Base-by-base conservation (phyloP, 2,113 vertebrate genomes). In the Etheostoma spectabile region DNA sequence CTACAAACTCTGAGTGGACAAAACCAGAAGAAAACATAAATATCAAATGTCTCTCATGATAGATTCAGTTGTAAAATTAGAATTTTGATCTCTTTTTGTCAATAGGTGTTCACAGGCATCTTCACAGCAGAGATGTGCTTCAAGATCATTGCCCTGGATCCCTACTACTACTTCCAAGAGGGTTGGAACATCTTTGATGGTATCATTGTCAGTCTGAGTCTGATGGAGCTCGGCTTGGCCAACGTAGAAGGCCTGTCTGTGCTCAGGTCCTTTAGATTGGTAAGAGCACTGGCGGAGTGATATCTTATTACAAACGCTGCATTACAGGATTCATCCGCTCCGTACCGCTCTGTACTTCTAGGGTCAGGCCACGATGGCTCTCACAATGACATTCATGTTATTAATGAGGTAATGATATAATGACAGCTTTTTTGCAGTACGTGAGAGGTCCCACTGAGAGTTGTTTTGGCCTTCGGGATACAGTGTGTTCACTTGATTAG, bases 141-240 rank as follows among this genome's bases (percentile, higher is more conserved):
- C 74, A 99, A 99, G 91, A 95, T 99, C 86, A 97, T 99, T 56
- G 98, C 98, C 16, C 95, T 98, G 93, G 96, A 99, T 91, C 98
- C 98, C 4, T 99, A 99, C 82, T 99, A 99, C 85, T 99, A 99
- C 92, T 99, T 99, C 88, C 98, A 99, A 92, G 96, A 98, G 71
- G 97, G 98, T 12, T 99, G 98, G 98, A 99, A 99, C 94, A 99
- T 99, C 91, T 99, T 99, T 90, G 98, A 99, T 82, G 96, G 96
- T 77, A 96, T 99, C 84, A 99, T 99, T 13, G 98, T 99, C 22
- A 98, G 97, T 70, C 96, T 99, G 86, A 99, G 98, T 89, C 96
- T 99, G 93, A 97, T 99, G 96, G 98, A 99, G 91, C 95, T 99
- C 30, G 97, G 97, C n/a, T 93, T 99, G 91, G 95, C 97, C 77